Evolutionary conservation across 2,113 vertebrate species (phyloP).

Genomic region (Accipiter virgatus): DNA sequence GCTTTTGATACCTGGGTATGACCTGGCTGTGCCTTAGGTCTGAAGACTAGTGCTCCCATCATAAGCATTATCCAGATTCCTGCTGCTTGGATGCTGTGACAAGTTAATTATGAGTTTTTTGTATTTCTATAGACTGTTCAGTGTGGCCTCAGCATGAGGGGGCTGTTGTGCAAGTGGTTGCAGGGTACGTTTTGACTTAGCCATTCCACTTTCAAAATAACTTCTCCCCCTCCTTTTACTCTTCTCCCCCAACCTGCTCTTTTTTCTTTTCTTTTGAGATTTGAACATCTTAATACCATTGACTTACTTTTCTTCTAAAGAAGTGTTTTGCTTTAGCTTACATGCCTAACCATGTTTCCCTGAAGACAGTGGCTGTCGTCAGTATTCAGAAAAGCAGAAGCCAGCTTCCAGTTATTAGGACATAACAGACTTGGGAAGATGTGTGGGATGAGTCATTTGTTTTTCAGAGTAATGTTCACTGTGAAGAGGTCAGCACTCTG

Average conservation of each 20-base stretch:
- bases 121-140: neutral
- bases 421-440: neutral
- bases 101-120: neutral
- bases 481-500: neutral
- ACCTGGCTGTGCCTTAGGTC: neutral
- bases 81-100: neutral
- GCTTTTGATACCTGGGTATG: neutral
- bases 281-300: neutral
- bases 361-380: neutral
- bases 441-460: slow-evolving; percentile 30
- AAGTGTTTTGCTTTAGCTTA: neutral
- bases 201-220: neutral
- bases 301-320: neutral
- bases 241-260: fast-evolving
- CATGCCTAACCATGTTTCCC: neutral
- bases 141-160: neutral
- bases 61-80: neutral
- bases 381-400: neutral
- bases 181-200: neutral
- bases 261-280: neutral
- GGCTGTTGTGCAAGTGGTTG: neutral
- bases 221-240: neutral
- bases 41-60: neutral
- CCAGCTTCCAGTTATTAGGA: neutral
- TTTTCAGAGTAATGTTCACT: neutral